These are phyloP conservation scores for Sebastes taczanowskii DNA, from an alignment of 2,797 vertebrate species.

Conservation along the genomic window DNA sequence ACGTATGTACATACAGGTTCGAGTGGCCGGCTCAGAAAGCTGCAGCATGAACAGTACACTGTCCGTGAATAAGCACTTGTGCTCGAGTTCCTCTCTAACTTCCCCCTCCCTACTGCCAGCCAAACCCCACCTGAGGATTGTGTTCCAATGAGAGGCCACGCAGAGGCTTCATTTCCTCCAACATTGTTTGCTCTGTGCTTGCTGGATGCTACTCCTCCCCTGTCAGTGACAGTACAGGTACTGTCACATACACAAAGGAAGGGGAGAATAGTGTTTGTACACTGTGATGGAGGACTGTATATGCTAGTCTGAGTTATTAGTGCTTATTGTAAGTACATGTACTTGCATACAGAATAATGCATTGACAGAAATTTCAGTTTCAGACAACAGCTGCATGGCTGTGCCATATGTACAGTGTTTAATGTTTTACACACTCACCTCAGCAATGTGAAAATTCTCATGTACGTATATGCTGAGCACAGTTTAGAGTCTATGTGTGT, in stretches of 20 bases:
- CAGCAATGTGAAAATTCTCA: background rate
- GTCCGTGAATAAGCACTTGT: conserved; percentile 47
- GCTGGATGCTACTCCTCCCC: conserved; percentile 39
- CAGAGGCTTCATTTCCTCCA: conserved; percentile 63
- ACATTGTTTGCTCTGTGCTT: conserved; percentile 59
- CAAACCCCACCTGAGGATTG: conserved; percentile 78
- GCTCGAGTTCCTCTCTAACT: conserved; percentile 50
- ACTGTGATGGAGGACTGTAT: background rate
- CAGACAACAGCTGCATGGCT: background rate
- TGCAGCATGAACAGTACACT: conserved; percentile 33
- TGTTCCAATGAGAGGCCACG: conserved; percentile 75
- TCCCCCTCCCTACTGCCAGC: conserved; percentile 50
- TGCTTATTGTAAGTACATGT: background rate
- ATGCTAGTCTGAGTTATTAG: background rate
- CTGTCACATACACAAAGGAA: conserved; percentile 31
- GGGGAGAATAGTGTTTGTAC: background rate
- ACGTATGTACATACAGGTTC: background rate
- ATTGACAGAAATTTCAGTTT: background rate
- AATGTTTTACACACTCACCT: background rate
- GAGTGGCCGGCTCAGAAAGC: conserved; percentile 14
- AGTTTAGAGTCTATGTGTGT: conserved; percentile 3
- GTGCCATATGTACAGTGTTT: background rate
- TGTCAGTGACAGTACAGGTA: conserved; percentile 34
- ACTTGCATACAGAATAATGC: background rate
- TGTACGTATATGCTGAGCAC: background rate